Evolutionary conservation across 1,140 invertebrate species (phyloP), one percentile per base, ranked within the genome.

Genomic region (Aplysia californica): DNA sequence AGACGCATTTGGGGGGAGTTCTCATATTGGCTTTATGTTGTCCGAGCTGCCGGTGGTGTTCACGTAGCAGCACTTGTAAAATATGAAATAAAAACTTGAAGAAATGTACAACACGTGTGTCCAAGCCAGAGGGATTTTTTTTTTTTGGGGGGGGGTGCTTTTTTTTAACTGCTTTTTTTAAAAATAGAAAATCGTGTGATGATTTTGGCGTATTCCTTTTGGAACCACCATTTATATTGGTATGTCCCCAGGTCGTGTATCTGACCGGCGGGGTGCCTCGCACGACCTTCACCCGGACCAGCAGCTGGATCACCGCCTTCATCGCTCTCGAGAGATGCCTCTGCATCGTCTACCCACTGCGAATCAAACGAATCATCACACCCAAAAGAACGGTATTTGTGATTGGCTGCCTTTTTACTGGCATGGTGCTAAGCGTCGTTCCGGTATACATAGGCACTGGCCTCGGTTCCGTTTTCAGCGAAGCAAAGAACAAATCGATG

Each of bases 261-360:
- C n/a, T n/a, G n/a, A n/a, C n/a, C n/a, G n/a, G n/a, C n/a, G 70
- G 70, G 1, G 38, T 33, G 56, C 70, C 70, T 55, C 56, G 61
- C 36, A 38, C 61, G 1, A 61, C 55, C 31, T 61, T 73, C 23
- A 58, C 70, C 6, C 1, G 70, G 29, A 61, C 61, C 36, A 61
- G 35, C 4, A 73, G 70, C 35, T 61, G 55, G 55, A 61, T 73
- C 38, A 73, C 70, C 0, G 70, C 70, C 21, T 73, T 73, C 36
- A 61, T 73, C n/a, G 41, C 70, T 10, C 41, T 73, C 23, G 70
- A 73, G 38, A 59, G 70, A 61, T 73, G 70, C 26, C 31, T 73
- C 1, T 73, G 70, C 44, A 61, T 73, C 21, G 70, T 58, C 36
- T 5, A 38, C 35, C 70, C 70, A 21, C 29, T n/a, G n/a, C n/a